Conservation (phyloP, 2,888 invertebrate genomes). For the Pyrrhosoma nymphula region DNA sequence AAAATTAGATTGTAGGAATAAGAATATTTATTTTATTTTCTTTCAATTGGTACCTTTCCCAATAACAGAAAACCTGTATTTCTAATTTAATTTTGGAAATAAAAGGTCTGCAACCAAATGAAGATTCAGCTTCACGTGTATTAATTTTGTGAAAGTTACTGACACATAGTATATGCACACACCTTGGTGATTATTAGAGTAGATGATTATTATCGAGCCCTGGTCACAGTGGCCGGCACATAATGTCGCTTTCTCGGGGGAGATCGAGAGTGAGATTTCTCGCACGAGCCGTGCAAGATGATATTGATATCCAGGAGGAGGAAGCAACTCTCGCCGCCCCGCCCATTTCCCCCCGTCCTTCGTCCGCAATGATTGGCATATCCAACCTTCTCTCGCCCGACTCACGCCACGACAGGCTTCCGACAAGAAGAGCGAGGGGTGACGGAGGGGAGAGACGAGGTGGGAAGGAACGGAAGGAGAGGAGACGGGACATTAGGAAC, state of each 20-base stretch:
- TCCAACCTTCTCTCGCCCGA: not conserved
- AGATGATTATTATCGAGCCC: not conserved
- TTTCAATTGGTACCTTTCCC: too few relatives aligned
- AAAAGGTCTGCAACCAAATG: too few relatives aligned
- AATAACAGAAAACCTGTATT: too few relatives aligned
- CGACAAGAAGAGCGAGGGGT: not conserved
- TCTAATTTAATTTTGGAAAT: too few relatives aligned
- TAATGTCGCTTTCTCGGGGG: not conserved
- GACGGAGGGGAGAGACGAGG: not conserved
- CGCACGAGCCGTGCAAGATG: not conserved
- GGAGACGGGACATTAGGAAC: not conserved
- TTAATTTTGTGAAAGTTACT: too few relatives aligned
- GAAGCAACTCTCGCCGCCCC: not conserved
- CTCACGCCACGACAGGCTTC: not conserved
- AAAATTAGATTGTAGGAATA: too few relatives aligned
- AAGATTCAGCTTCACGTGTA: too few relatives aligned
- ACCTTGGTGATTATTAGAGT: too few relatives aligned
- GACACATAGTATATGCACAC: too few relatives aligned
- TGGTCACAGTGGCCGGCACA: too few relatives aligned
- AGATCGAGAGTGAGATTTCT: not conserved
- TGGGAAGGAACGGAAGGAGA: not conserved
- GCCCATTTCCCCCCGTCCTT: not conserved
- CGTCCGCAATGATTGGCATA: not conserved
- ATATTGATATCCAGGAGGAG: constrained; percentile 55
- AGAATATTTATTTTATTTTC: too few relatives aligned